Conservation (phyloP, 2,888 invertebrate genomes). For the Boloria euphrosyne region DNA sequence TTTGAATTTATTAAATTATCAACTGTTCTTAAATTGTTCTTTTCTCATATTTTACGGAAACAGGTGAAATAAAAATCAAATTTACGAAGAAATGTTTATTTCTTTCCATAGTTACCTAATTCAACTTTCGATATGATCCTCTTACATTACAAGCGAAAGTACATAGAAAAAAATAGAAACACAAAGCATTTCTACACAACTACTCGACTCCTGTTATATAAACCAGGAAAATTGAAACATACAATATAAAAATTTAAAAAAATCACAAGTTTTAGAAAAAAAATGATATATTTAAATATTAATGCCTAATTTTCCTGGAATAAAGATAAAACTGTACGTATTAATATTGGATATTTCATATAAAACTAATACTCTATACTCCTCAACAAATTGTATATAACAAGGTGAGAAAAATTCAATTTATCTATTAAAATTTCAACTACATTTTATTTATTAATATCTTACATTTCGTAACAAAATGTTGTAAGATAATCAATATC, state of each 20-base stretch:
- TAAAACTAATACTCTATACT: conserved; percentile 1
- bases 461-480: conserved; percentile 1
- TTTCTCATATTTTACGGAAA: neutral
- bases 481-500: too few species aligned
- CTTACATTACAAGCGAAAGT: conserved; percentile 65
- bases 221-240: conserved; percentile 1
- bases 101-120: conserved; percentile 74
- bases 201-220: conserved; percentile 24
- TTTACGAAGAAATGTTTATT: conserved; percentile 75
- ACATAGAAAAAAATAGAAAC: conserved; percentile 48
- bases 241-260: neutral
- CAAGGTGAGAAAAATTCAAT: neutral
- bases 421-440: conserved; percentile 9
- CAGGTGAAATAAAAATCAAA: conserved; percentile 45
- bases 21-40: too few species aligned
- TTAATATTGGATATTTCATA: neutral
- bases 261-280: neutral
- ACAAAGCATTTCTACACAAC: conserved; percentile 23
- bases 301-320: conserved; percentile 2
- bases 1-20: too few species aligned
- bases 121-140: conserved; percentile 77
- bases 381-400: conserved; percentile 10
- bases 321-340: neutral
- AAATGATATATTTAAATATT: conserved; percentile 2
- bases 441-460: conserved; percentile 1